Percentiles rank a stretch among this genome's conserved stretches.
Evolutionary conservation across 1,140 invertebrate species (phyloP).

Genomic region (Penaeus vannamei): DNA sequence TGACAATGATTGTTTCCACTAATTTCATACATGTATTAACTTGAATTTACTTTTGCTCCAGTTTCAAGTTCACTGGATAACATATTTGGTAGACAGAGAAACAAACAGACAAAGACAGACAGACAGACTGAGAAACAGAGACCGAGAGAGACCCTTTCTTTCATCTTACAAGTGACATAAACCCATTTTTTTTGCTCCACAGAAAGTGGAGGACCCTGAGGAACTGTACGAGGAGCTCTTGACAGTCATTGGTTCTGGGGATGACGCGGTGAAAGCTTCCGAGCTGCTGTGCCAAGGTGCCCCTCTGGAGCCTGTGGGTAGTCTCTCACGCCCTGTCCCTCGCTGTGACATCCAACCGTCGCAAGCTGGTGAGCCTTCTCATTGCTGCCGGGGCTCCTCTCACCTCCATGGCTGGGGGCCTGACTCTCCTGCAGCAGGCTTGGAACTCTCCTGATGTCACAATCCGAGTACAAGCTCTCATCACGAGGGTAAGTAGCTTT

Average conservation of each 20-base stretch:
- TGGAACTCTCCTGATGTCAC: conserved; percentile 41
- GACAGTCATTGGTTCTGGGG: conserved; percentile 12
- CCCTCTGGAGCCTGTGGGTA: conserved; percentile 5
- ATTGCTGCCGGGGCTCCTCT: conserved; percentile 39
- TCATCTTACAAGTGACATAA: background rate
- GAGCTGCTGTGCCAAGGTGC: conserved; percentile 7
- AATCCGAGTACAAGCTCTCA: background rate
- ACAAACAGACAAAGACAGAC: no score
- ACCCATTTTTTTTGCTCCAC: no score
- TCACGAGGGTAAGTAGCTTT: conserved; percentile 26
- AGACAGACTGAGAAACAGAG: background rate
- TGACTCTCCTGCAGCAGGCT: conserved; percentile 29
- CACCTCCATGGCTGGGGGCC: conserved; percentile 5
- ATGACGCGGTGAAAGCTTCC: background rate
- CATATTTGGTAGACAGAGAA: no score
- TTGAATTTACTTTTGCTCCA: no score
- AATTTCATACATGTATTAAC: no score
- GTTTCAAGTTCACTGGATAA: no score
- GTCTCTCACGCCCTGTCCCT: conserved; percentile 20
- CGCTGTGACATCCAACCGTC: conserved; percentile 35
- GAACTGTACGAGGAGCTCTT: conserved; percentile 31
- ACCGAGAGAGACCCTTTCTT: no score
- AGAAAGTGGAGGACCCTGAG: background rate
- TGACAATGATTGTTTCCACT: no score
- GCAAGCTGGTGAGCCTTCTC: conserved; percentile 21